These are phyloP conservation scores for Elgonia sp. DNA, from an alignment of 2,888 invertebrate genomes.

Conservation along the genomic window DNA sequence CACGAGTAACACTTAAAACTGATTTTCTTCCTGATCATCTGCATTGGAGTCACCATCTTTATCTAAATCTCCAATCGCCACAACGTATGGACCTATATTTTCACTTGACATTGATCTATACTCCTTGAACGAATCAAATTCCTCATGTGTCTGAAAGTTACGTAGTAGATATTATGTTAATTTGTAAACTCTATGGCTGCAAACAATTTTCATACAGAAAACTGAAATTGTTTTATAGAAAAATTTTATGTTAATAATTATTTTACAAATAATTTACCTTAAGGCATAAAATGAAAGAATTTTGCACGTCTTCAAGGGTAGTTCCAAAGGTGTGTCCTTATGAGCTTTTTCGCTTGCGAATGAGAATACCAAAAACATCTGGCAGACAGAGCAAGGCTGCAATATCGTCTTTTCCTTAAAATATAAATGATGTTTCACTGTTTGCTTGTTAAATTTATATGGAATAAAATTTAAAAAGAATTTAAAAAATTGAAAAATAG, in stretches of 20 bases:
- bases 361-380: neutral
- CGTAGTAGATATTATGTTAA: too few species aligned
- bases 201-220: too few species aligned
- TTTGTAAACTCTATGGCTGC: too few species aligned
- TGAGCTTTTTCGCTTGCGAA: slow-evolving; percentile 9
- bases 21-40: neutral
- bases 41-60: neutral
- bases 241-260: slow-evolving; percentile 4
- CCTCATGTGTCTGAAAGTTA: slow-evolving; percentile 4
- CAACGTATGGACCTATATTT: slow-evolving; percentile 1
- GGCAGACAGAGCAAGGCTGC: slow-evolving; percentile 8
- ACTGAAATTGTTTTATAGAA: neutral
- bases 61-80: neutral
- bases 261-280: neutral
- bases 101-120: neutral
- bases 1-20: slow-evolving; percentile 5
- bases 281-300: slow-evolving; percentile 5
- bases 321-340: slow-evolving; percentile 12
- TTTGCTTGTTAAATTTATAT: too few species aligned
- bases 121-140: neutral
- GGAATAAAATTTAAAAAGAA: too few species aligned
- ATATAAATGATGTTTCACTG: too few species aligned
- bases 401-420: slow-evolving; percentile 11
- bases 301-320: slow-evolving; percentile 7
- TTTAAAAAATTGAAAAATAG: too few species aligned